Conservation (phyloP, 2,797 vertebrate species). For the Acropternis orthonyx region DNA sequence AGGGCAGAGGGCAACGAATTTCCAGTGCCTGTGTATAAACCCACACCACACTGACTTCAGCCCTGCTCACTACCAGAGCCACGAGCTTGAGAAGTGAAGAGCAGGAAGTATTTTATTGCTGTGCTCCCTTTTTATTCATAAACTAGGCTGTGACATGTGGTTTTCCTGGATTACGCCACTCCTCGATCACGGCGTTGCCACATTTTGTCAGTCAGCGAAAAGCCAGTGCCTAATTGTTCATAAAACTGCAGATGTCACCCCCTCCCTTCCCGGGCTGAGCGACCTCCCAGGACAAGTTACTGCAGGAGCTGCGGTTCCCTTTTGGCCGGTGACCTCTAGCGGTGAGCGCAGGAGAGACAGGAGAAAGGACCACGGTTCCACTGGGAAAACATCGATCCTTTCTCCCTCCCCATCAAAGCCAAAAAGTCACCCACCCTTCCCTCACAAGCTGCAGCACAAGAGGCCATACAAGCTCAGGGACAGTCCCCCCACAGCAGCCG, state of each 20-base stretch:
- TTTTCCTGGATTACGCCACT: neutral
- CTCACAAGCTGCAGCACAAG: fast-evolving
- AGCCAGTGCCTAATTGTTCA: neutral
- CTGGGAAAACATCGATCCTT: fast-evolving
- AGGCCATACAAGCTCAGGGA: neutral
- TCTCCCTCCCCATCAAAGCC: neutral
- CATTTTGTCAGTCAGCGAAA: neutral
- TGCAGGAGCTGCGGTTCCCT: neutral
- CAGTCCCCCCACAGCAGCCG: neutral
- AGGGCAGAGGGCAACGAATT: neutral
- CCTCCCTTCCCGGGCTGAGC: too few species aligned
- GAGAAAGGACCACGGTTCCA: too few species aligned
- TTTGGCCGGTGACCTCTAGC: slow-evolving; percentile 23
- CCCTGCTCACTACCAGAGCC: fast-evolving
- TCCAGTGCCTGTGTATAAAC: neutral
- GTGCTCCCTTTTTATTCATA: neutral
- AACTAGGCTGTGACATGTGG: fast-evolving
- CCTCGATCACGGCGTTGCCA: fast-evolving
- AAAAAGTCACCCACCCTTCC: neutral
- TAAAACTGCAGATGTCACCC: fast-evolving
- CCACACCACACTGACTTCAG: neutral
- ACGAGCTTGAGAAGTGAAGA: fast-evolving
- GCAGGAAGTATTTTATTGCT: neutral
- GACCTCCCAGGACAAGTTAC: neutral
- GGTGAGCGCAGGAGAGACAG: neutral